Evolutionary conservation across 2,888 invertebrate genomes (phyloP).

Genomic region (Tiphia femorata): DNA sequence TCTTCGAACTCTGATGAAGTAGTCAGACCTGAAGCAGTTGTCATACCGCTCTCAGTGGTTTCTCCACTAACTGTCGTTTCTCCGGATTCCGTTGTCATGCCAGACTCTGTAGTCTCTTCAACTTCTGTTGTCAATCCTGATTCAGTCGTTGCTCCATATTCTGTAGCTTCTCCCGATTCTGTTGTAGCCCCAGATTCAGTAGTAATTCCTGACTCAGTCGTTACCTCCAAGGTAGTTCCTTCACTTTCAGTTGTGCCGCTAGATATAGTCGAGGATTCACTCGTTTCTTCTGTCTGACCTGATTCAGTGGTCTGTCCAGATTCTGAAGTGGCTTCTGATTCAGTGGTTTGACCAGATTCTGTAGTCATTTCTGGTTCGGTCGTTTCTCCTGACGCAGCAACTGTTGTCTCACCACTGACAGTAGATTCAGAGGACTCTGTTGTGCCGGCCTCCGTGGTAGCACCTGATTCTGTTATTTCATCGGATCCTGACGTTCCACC

Average conservation of each 20-base stretch:
- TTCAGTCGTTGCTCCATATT: slow-evolving; percentile 24
- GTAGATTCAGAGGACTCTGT: slow-evolving; percentile 29
- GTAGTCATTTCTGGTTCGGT: slow-evolving; percentile 37
- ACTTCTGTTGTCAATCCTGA: slow-evolving; percentile 27
- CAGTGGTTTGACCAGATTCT: slow-evolving; percentile 25
- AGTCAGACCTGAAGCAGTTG: slow-evolving; percentile 34
- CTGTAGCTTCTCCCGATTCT: slow-evolving; percentile 39
- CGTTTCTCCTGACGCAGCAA: slow-evolving; percentile 35
- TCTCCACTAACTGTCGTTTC: slow-evolving; percentile 28
- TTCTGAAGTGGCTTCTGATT: slow-evolving; percentile 32
- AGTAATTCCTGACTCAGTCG: slow-evolving; percentile 30
- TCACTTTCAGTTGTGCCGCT: slow-evolving; percentile 20
- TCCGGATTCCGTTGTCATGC: slow-evolving; percentile 28
- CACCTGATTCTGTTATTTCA: slow-evolving; percentile 28
- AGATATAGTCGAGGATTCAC: slow-evolving; percentile 28
- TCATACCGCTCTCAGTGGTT: slow-evolving; percentile 39
- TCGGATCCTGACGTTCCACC: slow-evolving; percentile 37
- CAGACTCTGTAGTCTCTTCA: slow-evolving; percentile 10
- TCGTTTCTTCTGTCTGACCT: slow-evolving; percentile 26
- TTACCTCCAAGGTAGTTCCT: slow-evolving; percentile 6
- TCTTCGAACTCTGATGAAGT: slow-evolving; percentile 44
- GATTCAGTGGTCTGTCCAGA: slow-evolving; percentile 41
- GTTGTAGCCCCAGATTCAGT: slow-evolving; percentile 36
- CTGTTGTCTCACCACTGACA: slow-evolving; percentile 37
- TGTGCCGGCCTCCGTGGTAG: slow-evolving; percentile 32